A percentile compares a stretch with the other conserved stretches of the same genome.
Conservation (phyloP, 2,888 invertebrate genomes). For the Lithophane leautieri region DNA sequence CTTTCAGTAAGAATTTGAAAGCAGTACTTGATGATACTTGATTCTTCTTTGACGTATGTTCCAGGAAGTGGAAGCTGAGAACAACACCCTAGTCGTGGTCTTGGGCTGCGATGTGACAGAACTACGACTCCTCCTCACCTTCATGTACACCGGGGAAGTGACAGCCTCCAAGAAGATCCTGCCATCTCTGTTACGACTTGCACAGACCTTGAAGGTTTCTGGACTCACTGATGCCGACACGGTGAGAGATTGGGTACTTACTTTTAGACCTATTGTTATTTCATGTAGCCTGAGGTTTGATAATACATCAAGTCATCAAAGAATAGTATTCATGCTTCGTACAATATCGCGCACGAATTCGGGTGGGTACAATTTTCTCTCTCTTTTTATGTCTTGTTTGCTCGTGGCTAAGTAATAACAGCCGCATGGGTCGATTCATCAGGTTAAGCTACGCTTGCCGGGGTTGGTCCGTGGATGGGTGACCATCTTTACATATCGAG, state of each 20-base stretch:
- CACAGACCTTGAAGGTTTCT: conserved; percentile 95
- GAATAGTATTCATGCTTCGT: neutral
- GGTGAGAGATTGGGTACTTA: conserved; percentile 85
- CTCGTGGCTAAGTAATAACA: no score
- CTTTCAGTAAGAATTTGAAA: neutral
- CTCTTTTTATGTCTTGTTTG: neutral
- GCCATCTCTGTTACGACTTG: conserved; percentile 94
- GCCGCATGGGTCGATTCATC: no score
- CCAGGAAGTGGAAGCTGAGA: conserved; percentile 92
- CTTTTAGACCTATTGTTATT: neutral
- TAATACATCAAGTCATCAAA: no score
- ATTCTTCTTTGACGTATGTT: conserved; percentile 51
- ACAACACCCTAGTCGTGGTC: conserved; percentile 93
- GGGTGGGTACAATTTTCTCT: neutral
- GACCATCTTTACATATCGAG: no score
- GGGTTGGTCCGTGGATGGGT: no score
- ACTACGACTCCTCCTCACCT: conserved; percentile 94
- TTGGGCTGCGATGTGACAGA: conserved; percentile 93
- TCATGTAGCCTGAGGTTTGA: neutral
- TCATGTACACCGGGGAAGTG: conserved; percentile 97
- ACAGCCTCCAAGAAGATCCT: conserved; percentile 95
- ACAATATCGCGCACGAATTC: no score
- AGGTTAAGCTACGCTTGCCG: no score
- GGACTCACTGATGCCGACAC: conserved; percentile 93
- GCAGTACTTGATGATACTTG: neutral